These are phyloP conservation scores for Hycleus cichorii DNA, from an alignment of 1,140 invertebrate species.

Conservation along the genomic window DNA sequence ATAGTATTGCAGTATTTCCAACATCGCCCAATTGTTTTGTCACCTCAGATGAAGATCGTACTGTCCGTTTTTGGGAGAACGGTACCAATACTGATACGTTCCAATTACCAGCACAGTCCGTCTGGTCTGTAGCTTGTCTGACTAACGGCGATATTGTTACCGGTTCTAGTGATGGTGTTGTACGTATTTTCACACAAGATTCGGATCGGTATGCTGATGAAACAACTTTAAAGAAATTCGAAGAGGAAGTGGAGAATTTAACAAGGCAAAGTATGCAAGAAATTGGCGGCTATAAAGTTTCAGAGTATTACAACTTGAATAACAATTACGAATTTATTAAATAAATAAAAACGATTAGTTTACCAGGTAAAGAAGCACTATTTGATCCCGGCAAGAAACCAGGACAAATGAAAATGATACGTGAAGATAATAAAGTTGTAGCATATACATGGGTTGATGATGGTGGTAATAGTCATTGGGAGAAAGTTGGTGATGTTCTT, in stretches of 20 bases:
- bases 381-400: constrained; percentile 70
- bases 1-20: constrained; percentile 37
- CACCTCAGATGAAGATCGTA: constrained; percentile 79
- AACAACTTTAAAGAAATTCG: constrained; percentile 55
- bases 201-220: constrained; percentile 58
- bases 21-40: constrained; percentile 49
- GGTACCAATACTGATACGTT: constrained; percentile 62
- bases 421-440: constrained; percentile 57
- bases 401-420: constrained; percentile 80
- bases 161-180: constrained; percentile 75
- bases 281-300: constrained; percentile 76
- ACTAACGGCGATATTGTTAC: constrained; percentile 85
- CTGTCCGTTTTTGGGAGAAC: constrained; percentile 75
- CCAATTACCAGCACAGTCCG: constrained; percentile 71
- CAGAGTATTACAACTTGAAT: constrained; percentile 48
- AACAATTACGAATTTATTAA: not conserved
- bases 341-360: constrained; percentile 40
- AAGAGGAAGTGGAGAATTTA: constrained; percentile 60
- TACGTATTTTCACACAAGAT: constrained; percentile 77
- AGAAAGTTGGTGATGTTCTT: constrained; percentile 82
- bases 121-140: constrained; percentile 80
- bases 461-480: constrained; percentile 60
- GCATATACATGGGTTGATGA: constrained; percentile 73
- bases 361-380: constrained; percentile 72
- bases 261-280: constrained; percentile 52